phyloP scores from a whole-genome alignment of 2,797 vertebrate genomes.

The Okamejei kenojei region DNA sequence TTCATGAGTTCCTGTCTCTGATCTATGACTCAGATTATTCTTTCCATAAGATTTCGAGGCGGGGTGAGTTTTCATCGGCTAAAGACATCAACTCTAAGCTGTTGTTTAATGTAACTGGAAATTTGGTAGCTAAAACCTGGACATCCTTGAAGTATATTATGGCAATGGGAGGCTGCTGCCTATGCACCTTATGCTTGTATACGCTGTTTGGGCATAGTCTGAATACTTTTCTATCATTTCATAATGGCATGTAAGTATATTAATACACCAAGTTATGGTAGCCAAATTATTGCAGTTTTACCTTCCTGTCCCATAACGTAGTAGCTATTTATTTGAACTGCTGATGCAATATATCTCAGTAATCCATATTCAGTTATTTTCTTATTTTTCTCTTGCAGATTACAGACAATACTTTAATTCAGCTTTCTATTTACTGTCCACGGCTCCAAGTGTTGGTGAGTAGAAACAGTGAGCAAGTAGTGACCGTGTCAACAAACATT shows the following conservation, averaged over 20 bases:
- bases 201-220: no score
- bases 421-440: constrained; percentile 94
- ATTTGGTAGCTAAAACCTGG: neutral
- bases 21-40: neutral
- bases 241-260: no score
- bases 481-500: no score
- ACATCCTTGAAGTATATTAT: neutral
- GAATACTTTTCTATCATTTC: neutral
- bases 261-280: no score
- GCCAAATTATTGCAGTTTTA: no score
- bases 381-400: constrained; percentile 61
- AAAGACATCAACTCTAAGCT: no score
- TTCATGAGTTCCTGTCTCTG: neutral
- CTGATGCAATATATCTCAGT: neutral
- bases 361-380: neutral
- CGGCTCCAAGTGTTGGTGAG: constrained; percentile 93
- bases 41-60: neutral
- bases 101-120: neutral
- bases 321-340: neutral
- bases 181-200: neutral
- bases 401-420: constrained; percentile 90
- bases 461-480: constrained; percentile 41
- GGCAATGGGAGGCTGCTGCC: neutral
- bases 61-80: neutral
- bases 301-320: no score